Base-by-base conservation (phyloP, 2,888 invertebrate genomes). In the Athripsodes cinereus region DNA sequence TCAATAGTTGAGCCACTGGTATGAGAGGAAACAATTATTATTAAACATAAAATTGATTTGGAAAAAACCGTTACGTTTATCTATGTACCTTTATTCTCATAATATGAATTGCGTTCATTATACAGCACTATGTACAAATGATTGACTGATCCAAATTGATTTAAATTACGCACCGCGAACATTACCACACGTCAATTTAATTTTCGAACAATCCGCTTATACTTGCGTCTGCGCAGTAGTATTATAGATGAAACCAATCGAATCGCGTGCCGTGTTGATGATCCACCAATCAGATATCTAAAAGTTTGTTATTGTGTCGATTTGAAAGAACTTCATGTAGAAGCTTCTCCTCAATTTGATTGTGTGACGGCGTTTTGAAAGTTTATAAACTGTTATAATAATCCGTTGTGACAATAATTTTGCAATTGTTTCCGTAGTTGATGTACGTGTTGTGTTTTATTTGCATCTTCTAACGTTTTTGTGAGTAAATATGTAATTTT, bases 301-400 rank as follows among this genome's bases (percentile, higher is more conserved):
- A 18, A 35, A 19, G 22, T 16, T 22, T 60, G 57, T 60, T 57
- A 60, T 57, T 60, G 60, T 60, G 51, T 50, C 11, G 13, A 16
- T 57, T 54, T 60, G 60, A 57, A 57, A 53, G 50, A 60, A 60
- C 60, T 60, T 60, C 60, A 60, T 22, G 53, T 22, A 34, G 57
- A 60, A 57, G 60, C 60, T 16, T 13, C 8, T 40, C 13, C 2
- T 8, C 13, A 40, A 40, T 40, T 40, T 40, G 16, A 8, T 40
- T 13, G 16, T 40, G 40, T 13, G n/a, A 8, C 22, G 18, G 22
- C 49, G 8, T 48, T 59, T 52, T 54, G 18, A 58, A 55, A 58
- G 31, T 55, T 59, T 59, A 59, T 59, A 59, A 59, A 49, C 26
- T 40, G n/a, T 40, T 16, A 2, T 13, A 16, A 5, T 40, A 13